Evolutionary conservation across 2,797 vertebrate genomes (phyloP), one percentile per base, ranked within the genome.

Genomic region (Diplodus puntazzo): DNA sequence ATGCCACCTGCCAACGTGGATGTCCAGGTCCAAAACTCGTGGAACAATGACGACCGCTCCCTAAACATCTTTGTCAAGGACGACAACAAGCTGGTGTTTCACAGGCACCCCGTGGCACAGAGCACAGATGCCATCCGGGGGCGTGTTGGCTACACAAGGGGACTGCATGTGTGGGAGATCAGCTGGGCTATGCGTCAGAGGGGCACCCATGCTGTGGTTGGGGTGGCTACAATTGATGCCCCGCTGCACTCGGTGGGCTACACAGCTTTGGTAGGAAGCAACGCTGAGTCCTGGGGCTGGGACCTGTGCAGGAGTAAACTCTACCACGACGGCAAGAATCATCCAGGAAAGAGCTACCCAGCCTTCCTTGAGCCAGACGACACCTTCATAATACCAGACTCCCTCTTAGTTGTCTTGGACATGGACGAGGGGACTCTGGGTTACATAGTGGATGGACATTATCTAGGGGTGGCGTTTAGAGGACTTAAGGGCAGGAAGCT

Each of bases 11-110:
- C 94, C 57, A 73, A 94, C 2, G 81, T 90, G 0, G 97, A 97
- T 0, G 75, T 97, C 43, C 98, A 99, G 94, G 80, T 98, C 63
- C 90, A 97, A 81, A 96, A 99, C 80, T 99, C 98, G 0, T 99
- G 98, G 98, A 99, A 99, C 95, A 97, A 98, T 0, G 96, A 99
- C 0, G 98, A 99, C 75, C 97, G 98, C 55, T 99, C 98, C 0
- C 96, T 99, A 66, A 99, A 99, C 14, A 98, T 99, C 13, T 99
- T 99, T 0, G 98, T 99, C 68, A 99, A 99, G 73, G 98, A 99
- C 50, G 98, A 99, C 5, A 98, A 99, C 94, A 98, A 97, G 77
- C 96, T 99, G 11, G 96, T 97, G 63, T 99, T 99, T 71, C 98
- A 99, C 95, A 94, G 98, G 92, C 98, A 99, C 87, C 98, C 98